These are phyloP conservation scores for Halesus radiatus DNA, from an alignment of 1,140 invertebrate genomes.

Conservation along the genomic window DNA sequence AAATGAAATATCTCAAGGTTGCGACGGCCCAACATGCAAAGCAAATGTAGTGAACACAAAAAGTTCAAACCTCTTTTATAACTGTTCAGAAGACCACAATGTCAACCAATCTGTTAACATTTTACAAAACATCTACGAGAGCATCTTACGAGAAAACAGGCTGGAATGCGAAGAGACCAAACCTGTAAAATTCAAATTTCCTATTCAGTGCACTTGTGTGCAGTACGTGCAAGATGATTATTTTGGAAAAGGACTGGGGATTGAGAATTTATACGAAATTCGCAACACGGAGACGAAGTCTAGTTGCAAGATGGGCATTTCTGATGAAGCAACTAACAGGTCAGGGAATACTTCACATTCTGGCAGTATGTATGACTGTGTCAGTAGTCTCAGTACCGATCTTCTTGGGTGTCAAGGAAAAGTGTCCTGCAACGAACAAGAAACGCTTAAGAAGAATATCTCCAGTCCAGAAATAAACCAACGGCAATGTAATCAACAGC, in stretches of 20 bases:
- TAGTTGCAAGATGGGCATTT: conserved; percentile 2
- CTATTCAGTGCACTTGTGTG: conserved; percentile 17
- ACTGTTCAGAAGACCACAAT: background rate
- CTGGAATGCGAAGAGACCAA: background rate
- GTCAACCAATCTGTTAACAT: background rate
- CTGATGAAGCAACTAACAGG: background rate
- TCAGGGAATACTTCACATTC: background rate
- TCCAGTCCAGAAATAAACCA: background rate
- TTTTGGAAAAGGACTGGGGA: background rate
- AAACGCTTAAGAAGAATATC: background rate
- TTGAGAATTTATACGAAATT: background rate
- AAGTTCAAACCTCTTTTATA: conserved; percentile 15
- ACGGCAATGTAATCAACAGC: background rate
- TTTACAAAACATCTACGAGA: conserved; percentile 31
- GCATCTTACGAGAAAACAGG: conserved; percentile 1
- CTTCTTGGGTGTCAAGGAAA: background rate
- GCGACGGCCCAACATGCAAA: background rate
- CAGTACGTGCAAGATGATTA: background rate
- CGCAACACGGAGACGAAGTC: conserved; percentile 6
- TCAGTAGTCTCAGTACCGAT: background rate
- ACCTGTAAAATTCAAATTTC: conserved; percentile 8
- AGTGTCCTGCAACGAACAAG: background rate
- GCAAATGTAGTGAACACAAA: background rate
- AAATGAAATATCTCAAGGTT: background rate
- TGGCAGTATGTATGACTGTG: background rate